Base-by-base conservation (phyloP, 37 sponge, comb jelly and placozoan species). In the Crambe crambe region DNA sequence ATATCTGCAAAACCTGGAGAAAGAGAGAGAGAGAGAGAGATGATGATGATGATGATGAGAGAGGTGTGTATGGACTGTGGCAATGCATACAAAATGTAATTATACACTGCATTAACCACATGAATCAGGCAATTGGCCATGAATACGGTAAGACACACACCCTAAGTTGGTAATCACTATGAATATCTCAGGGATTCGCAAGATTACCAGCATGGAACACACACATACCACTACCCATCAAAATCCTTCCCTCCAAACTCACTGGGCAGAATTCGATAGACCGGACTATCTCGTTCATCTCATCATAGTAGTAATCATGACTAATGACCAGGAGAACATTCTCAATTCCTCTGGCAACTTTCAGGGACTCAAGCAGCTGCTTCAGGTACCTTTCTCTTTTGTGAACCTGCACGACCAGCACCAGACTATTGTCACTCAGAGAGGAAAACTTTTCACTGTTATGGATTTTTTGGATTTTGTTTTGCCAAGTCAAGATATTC, bases 381-480 rank as follows among this genome's bases (percentile, higher is more conserved):
- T 66, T 47, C 47, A 95, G 80, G 76, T 95, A 92, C 3, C 58
- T 67, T 18, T 73, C 62, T 38, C 95, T 58, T n/a, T 80, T 66
- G 67, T 95, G 95, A 4, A 88, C 89, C 68, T 95, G 95, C 2
- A 95, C 80, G 5, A 91, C 38, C 43, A 95, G 31, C 39, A 95
- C 83, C 23, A 95, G 5, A 27, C 71, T 91, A 21, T 83, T 88
- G 0, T 40, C 30, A 15, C 56, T 21, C 15, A 91, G 74, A 1
- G 83, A 67, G 25, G 83, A 70, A 64, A 80, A 91, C 51, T 70
- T 70, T 37, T 80, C 92, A 0, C 54, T 70, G 32, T 91, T 87
- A 15, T 56, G 35, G 4, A 90, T 40, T 15, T 1, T 71, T 54
- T 82, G 82, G 38, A 71, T 58, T 32, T 23, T 20, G 42, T 90